phyloP scores from a whole-genome alignment of 35 echinoderm and acorn worm genomes.

The Anneissia japonica region DNA sequence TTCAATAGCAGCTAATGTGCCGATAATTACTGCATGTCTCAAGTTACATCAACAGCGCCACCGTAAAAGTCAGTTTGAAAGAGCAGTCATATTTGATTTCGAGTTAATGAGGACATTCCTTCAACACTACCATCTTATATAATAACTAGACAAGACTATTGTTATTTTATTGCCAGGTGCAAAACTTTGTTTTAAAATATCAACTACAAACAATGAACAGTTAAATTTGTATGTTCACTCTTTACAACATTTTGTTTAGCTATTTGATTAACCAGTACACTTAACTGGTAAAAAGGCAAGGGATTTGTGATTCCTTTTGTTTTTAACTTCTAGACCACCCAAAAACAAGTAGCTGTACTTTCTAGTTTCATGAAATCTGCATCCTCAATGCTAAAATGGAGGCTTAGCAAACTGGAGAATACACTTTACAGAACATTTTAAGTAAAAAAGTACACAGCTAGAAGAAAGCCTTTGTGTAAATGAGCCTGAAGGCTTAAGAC shows the following conservation, averaged over 20 bases:
- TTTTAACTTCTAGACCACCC: neutral
- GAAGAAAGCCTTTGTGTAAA: neutral
- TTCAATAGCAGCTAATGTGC: neutral
- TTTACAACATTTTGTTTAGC: too few species aligned
- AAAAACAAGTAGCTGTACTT: neutral
- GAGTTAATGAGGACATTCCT: neutral
- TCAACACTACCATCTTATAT: neutral
- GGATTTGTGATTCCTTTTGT: neutral
- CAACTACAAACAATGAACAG: too few species aligned
- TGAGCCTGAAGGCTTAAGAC: neutral
- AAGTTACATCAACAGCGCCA: neutral
- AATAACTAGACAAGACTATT: too few species aligned
- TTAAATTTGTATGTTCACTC: too few species aligned
- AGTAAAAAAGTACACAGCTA: neutral
- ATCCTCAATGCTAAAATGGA: neutral
- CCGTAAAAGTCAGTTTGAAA: neutral
- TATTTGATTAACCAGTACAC: too few species aligned
- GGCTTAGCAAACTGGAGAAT: neutral
- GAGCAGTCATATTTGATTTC: neutral
- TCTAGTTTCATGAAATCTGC: neutral
- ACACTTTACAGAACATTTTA: neutral
- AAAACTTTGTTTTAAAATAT: too few species aligned
- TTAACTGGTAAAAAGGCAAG: neutral
- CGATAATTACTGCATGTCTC: neutral
- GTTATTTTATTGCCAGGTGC: neutral